These are phyloP conservation scores for Cariama cristata DNA, from an alignment of 2,113 vertebrate species.

Conservation along the genomic window DNA sequence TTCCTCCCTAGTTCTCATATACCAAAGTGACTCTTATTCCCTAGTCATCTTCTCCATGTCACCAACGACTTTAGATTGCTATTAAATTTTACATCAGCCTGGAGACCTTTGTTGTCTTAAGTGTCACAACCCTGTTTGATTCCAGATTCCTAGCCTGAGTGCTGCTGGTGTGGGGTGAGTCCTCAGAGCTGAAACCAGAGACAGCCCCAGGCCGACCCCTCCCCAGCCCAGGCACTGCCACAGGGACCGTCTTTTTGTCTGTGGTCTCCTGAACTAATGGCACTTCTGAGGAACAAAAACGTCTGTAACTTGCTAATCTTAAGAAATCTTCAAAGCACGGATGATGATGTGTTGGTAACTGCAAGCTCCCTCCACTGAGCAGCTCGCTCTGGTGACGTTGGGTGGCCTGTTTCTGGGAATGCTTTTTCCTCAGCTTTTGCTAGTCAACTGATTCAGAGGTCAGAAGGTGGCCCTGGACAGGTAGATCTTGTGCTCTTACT, in stretches of 20 bases:
- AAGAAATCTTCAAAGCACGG: background rate
- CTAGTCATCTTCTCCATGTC: background rate
- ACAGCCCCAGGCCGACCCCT: background rate
- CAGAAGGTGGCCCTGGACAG: background rate
- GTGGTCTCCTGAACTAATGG: background rate
- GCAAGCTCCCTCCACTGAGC: background rate
- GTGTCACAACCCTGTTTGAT: background rate
- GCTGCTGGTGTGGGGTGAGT: background rate
- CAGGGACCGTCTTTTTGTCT: background rate
- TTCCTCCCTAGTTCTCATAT: background rate
- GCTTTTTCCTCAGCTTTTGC: background rate
- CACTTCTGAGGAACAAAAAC: background rate
- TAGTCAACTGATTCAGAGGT: background rate
- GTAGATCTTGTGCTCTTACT: background rate
- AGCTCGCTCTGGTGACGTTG: accelerated
- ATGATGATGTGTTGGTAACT: background rate
- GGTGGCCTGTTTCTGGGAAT: background rate
- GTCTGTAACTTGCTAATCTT: background rate
- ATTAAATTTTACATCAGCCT: background rate
- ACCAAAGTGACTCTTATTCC: background rate
- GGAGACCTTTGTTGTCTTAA: background rate
- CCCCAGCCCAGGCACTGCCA: background rate
- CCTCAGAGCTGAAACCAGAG: background rate
- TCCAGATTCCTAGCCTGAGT: background rate
- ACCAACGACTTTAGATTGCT: background rate